phyloP scores from a whole-genome alignment of 2,888 invertebrate species.

The Thymelicus acteon region DNA sequence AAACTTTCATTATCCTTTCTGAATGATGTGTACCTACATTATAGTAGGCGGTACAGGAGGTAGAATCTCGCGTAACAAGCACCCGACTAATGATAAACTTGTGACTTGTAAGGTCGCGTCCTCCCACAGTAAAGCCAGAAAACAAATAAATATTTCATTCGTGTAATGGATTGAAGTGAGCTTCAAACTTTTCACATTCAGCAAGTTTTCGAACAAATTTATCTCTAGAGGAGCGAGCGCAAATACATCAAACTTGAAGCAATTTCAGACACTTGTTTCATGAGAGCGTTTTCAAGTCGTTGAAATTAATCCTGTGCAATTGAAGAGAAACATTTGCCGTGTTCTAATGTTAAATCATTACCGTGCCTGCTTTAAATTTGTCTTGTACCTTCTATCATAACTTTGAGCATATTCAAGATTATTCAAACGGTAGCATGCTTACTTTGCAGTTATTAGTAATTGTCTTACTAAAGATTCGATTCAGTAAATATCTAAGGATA shows the following conservation, averaged over 20 bases:
- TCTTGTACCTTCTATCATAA: not conserved
- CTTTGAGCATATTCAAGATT: not conserved
- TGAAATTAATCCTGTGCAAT: constrained; percentile 56
- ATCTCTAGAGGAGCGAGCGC: constrained; percentile 78
- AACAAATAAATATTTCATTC: constrained; percentile 85
- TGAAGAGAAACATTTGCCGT: constrained; percentile 29
- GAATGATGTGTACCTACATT: constrained; percentile 54
- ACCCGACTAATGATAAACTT: constrained; percentile 65
- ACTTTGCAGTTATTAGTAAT: not conserved
- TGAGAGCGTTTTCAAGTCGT: constrained; percentile 69
- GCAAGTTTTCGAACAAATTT: constrained; percentile 83
- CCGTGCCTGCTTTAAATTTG: constrained; percentile 16
- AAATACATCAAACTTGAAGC: constrained; percentile 82
- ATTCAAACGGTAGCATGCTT: not conserved
- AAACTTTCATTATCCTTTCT: constrained; percentile 21
- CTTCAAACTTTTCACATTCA: constrained; percentile 84
- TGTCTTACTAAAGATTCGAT: not conserved
- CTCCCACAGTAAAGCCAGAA: constrained; percentile 69
- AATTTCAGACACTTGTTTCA: constrained; percentile 81
- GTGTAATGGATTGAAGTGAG: constrained; percentile 84
- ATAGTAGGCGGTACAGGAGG: constrained; percentile 41
- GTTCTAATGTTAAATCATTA: constrained; percentile 23
- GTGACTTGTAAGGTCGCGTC: constrained; percentile 73
- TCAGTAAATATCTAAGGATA: not conserved
- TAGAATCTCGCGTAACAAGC: constrained; percentile 42